A percentile compares a stretch with the other conserved stretches of the same genome.
Evolutionary conservation across 2,797 vertebrate genomes (phyloP).

Genomic region (Arrhamphus sclerolepis): DNA sequence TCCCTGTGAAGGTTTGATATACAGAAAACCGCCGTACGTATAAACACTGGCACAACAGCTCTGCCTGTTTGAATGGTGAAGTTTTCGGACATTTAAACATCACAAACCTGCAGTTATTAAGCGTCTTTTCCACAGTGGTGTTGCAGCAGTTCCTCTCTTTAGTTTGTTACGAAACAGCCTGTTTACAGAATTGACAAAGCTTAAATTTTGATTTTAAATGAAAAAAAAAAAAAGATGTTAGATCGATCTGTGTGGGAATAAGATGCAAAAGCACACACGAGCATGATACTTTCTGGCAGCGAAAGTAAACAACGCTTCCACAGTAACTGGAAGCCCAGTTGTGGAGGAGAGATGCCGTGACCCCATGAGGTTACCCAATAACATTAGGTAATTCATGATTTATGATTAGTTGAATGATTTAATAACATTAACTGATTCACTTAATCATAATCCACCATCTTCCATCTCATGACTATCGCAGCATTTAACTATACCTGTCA

Average conservation of each 20-base stretch:
- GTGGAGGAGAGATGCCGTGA: too few species aligned
- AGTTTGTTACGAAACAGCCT: background rate
- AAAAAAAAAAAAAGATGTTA: background rate
- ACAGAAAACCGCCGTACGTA: conserved; percentile 7
- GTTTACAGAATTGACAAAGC: too few species aligned
- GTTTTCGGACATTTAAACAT: background rate
- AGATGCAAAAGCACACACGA: background rate
- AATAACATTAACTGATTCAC: too few species aligned
- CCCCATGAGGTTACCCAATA: too few species aligned
- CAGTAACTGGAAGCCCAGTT: too few species aligned
- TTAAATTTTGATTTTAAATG: too few species aligned
- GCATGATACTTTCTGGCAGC: background rate
- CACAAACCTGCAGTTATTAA: too few species aligned
- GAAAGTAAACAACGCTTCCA: background rate
- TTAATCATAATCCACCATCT: too few species aligned
- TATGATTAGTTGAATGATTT: too few species aligned
- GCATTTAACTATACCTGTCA: too few species aligned
- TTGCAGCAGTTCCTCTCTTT: background rate
- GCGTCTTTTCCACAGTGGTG: background rate
- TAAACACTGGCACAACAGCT: background rate
- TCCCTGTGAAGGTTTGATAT: background rate
- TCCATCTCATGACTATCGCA: too few species aligned
- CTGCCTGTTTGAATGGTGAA: background rate
- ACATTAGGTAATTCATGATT: too few species aligned
- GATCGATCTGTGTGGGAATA: background rate